A percentile compares a stretch with the other conserved stretches of the same genome.
Conservation (phyloP, 2,797 vertebrate species). For the Urophycis tenuis region DNA sequence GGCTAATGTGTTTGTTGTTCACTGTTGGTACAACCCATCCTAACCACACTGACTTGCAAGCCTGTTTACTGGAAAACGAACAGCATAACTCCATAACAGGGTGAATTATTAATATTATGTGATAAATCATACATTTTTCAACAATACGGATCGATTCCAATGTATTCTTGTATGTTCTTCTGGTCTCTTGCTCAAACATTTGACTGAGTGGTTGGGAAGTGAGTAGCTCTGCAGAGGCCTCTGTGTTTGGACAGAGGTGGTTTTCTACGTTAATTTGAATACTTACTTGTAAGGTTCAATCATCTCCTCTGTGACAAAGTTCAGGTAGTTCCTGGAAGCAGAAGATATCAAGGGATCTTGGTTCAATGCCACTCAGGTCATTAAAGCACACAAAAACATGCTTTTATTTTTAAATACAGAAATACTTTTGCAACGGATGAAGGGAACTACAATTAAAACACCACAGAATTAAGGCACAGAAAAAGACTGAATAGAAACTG, state of each 20-base stretch:
- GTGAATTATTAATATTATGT: background rate
- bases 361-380: background rate
- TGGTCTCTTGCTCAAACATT: background rate
- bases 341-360: background rate
- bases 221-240: background rate
- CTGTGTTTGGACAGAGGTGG: background rate
- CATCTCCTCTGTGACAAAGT: slow-evolving; percentile 98
- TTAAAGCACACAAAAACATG: background rate
- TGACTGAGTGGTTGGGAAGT: background rate
- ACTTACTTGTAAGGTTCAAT: slow-evolving; percentile 92
- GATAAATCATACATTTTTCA: background rate
- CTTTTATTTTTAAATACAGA: background rate
- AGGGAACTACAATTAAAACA: background rate
- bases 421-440: background rate
- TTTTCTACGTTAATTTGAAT: background rate
- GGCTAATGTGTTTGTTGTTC: no score
- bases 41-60: background rate
- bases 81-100: no score
- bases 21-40: background rate
- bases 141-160: background rate
- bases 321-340: slow-evolving; percentile 91
- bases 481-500: background rate
- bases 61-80: no score
- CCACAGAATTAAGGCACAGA: background rate
- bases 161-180: background rate